Evolutionary conservation across 2,888 invertebrate species (phyloP).

Genomic region (Noctua fimbriata): DNA sequence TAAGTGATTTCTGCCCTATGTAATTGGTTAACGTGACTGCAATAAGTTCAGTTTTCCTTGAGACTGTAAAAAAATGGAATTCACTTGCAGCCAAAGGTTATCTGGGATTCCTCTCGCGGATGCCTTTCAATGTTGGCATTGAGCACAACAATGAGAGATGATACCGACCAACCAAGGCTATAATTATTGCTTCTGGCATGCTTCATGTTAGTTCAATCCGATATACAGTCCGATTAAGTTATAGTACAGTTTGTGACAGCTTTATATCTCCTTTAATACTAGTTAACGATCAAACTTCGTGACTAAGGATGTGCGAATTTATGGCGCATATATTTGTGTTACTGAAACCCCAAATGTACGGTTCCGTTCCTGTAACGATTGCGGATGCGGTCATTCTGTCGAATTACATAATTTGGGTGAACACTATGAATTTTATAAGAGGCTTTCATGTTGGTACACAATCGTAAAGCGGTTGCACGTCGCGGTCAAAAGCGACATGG

Average conservation of each 20-base stretch:
- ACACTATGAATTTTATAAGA: conserved; percentile 49
- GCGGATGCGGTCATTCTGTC: conserved; percentile 28
- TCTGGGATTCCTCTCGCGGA: conserved; percentile 78
- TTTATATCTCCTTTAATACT: conserved; percentile 73
- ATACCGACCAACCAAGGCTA: conserved; percentile 68
- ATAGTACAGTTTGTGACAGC: conserved; percentile 71
- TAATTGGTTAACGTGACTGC: conserved; percentile 71
- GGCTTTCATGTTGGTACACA: conserved; percentile 48
- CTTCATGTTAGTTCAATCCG: conserved; percentile 51
- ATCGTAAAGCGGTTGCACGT: conserved; percentile 49
- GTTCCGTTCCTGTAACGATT: conserved; percentile 31
- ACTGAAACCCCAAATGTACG: conserved; percentile 45
- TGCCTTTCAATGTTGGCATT: conserved; percentile 74
- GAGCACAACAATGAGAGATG: conserved; percentile 78
- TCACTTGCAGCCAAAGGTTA: conserved; percentile 75
- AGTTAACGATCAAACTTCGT: conserved; percentile 76
- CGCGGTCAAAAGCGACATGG: conserved; percentile 51
- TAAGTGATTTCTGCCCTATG: conserved; percentile 41
- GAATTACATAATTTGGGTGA: conserved; percentile 43
- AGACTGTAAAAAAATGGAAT: conserved; percentile 75
- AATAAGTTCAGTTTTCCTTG: conserved; percentile 70
- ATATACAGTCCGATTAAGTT: conserved; percentile 67
- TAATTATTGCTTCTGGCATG: conserved; percentile 36
- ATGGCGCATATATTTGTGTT: conserved; percentile 65
- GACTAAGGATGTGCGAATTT: conserved; percentile 71